These are phyloP conservation scores for Cinclus cinclus DNA, from an alignment of 2,113 vertebrate genomes.

Conservation along the genomic window DNA sequence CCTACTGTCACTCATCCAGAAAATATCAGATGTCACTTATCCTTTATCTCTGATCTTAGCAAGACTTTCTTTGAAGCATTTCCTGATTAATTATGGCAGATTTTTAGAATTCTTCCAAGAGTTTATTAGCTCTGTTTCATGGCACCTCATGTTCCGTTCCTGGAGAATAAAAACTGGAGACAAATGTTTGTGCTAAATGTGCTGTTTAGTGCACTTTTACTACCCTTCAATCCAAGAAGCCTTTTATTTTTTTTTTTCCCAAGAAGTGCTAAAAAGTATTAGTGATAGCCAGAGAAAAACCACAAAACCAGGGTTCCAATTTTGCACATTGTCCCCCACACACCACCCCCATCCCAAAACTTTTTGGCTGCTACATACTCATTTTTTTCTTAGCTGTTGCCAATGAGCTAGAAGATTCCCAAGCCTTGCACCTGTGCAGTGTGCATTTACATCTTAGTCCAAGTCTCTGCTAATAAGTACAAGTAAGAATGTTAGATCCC, in stretches of 20 bases:
- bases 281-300: not conserved
- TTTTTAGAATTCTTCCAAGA: not conserved
- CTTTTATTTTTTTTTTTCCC: not conserved
- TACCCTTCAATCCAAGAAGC: not conserved
- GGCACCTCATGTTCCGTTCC: not conserved
- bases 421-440: not conserved
- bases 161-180: not conserved
- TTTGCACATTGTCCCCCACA: not conserved
- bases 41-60: not conserved
- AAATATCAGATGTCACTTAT: not conserved
- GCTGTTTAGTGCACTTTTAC: not conserved
- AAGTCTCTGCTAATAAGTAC: not conserved
- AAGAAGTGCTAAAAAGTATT: not conserved
- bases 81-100: not conserved
- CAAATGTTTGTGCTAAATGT: not conserved
- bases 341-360: not conserved
- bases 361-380: not conserved
- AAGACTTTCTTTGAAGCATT: not conserved
- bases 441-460: not conserved
- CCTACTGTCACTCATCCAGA: not conserved
- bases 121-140: not conserved
- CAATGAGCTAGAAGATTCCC: not conserved
- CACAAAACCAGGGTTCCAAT: not conserved
- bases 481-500: not conserved
- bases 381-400: not conserved